Conservation (phyloP, 2,113 vertebrate species). For the Petromus typicus region DNA sequence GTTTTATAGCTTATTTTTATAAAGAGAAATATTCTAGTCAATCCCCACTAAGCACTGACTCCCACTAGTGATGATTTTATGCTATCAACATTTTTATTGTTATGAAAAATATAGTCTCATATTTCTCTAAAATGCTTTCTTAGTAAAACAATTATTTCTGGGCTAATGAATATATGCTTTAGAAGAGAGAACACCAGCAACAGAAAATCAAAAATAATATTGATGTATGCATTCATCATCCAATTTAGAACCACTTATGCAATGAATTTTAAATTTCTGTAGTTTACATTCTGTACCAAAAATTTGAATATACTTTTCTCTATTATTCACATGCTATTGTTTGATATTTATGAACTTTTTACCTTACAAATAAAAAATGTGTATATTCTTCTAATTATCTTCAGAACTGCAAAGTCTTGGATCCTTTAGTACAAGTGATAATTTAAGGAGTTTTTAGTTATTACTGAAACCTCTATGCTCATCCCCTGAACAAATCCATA, state of each 20-base stretch:
- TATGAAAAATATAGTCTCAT: neutral
- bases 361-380: neutral
- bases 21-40: neutral
- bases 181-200: neutral
- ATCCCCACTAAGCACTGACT: neutral
- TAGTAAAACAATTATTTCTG: neutral
- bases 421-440: neutral
- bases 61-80: neutral
- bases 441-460: neutral
- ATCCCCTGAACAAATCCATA: neutral
- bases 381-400: neutral
- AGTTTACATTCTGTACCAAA: neutral
- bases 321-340: neutral
- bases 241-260: neutral
- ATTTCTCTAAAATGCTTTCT: conserved; percentile 6
- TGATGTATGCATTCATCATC: neutral
- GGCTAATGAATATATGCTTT: neutral
- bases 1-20: neutral
- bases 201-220: neutral
- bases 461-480: neutral
- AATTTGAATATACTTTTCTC: neutral
- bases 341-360: neutral
- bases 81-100: neutral
- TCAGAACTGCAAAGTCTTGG: neutral
- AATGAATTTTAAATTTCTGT: neutral